Conservation (phyloP, 2,113 vertebrate species). For the Gobius niger region DNA sequence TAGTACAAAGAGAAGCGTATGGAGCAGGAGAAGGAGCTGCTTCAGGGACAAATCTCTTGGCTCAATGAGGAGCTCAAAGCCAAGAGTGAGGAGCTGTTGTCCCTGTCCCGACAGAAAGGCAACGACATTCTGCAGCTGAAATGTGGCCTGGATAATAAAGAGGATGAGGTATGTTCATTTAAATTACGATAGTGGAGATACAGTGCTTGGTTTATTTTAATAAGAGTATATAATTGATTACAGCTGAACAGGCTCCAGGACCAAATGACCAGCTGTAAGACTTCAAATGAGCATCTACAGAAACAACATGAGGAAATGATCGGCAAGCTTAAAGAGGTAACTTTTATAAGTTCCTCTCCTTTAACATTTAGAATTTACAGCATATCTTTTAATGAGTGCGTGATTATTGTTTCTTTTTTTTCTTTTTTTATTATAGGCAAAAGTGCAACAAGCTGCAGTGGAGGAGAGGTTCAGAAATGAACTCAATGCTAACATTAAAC, state of each 20-base stretch:
- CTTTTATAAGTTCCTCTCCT: slow-evolving; percentile 14
- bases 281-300: slow-evolving; percentile 87
- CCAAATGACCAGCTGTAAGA: slow-evolving; percentile 85
- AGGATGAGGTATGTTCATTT: slow-evolving; percentile 82
- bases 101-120: slow-evolving; percentile 87
- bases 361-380: background rate
- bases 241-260: slow-evolving; percentile 88
- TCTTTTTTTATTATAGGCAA: slow-evolving; percentile 77
- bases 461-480: slow-evolving; percentile 94
- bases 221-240: slow-evolving; percentile 11
- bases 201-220: background rate
- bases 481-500: slow-evolving; percentile 92
- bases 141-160: slow-evolving; percentile 89
- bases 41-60: slow-evolving; percentile 88
- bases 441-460: slow-evolving; percentile 86
- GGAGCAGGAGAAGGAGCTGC: slow-evolving; percentile 92
- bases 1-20: slow-evolving; percentile 94
- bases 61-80: slow-evolving; percentile 87
- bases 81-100: slow-evolving; percentile 92
- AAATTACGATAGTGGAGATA: background rate
- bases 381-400: slow-evolving; percentile 1
- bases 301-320: slow-evolving; percentile 89
- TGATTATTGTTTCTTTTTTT: slow-evolving; percentile 3
- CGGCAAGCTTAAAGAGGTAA: slow-evolving; percentile 89
- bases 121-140: slow-evolving; percentile 92